phyloP scores from a whole-genome alignment of 2,888 invertebrate species.

The Physocephala rufipes region DNA sequence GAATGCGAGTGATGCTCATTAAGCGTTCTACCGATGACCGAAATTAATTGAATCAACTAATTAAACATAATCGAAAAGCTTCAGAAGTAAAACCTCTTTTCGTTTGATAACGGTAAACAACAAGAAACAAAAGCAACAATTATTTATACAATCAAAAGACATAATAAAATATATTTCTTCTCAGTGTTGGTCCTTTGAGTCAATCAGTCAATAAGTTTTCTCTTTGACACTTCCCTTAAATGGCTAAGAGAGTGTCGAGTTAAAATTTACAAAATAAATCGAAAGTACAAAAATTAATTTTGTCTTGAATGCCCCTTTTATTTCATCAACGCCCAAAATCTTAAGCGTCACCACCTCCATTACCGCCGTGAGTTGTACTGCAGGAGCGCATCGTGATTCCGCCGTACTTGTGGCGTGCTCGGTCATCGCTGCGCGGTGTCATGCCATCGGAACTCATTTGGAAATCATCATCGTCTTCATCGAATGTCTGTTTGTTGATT shows the following conservation, averaged over 20 bases:
- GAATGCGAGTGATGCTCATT: no score
- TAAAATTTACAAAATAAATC: constrained; percentile 16
- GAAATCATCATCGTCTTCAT: constrained; percentile 51
- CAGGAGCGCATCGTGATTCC: constrained; percentile 41
- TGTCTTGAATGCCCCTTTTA: neutral
- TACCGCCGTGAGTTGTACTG: constrained; percentile 39
- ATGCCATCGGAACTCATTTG: constrained; percentile 55
- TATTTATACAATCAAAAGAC: constrained; percentile 4
- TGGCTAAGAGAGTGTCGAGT: no score
- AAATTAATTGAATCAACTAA: no score
- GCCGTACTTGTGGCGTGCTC: constrained; percentile 38
- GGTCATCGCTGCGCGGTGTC: constrained; percentile 52
- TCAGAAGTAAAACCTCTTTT: no score
- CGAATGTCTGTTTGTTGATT: constrained; percentile 43
- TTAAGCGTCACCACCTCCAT: constrained; percentile 44
- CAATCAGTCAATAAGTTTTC: no score
- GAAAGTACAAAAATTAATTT: constrained; percentile 18
- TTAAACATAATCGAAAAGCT: no score
- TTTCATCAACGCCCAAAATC: neutral
- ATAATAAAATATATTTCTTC: constrained; percentile 19
- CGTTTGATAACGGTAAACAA: no score
- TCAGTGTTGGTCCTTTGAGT: neutral
- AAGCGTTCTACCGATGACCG: no score
- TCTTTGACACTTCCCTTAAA: no score
- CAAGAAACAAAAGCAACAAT: neutral